Base-by-base conservation (phyloP, 2,888 invertebrate species). In the Dinocampus coccinellae region DNA sequence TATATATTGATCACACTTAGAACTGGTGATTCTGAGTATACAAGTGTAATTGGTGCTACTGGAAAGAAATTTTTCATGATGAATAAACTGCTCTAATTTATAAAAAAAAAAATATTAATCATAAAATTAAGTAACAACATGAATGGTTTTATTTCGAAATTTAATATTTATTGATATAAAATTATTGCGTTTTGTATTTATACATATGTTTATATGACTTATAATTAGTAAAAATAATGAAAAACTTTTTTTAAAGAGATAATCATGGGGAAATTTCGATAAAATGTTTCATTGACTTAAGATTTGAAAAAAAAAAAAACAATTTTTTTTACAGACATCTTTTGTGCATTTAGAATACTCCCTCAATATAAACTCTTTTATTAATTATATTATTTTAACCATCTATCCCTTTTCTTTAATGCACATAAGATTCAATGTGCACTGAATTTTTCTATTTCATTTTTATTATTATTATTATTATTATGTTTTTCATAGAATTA, bases 21-120 rank as follows among this genome's bases (percentile, higher is more conserved):
- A 67, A 84, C 83, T 39, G 84, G 82, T 61, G 66, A 79, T 53
- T 72, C 81, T 3, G 83, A 83, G 61, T 84, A 85, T 66, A 66
- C 70, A 26, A 74, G 55, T 61, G 75, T 73, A 10, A 83, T 85
- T 64, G 76, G 78, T 29, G 68, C 66, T 7, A 76, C 77, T 47
- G 83, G 79, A 4, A 75, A 75, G 29, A 75, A 66, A 61, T 74
- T 85, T 62, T 64, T 80, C 16, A 70, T 53, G 26, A 70, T 76
- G 24, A 11, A 24, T n/a, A 13, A 60, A n/a, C 58, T 55, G 22
- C 22, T 11, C 20, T 1, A 20, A 60, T 29, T 4, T 4, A 29
- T 3, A 39, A 26, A 53, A 16, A 53, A 53, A 53, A 16, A 53
- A 16, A 2, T 22, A 16, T 10, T 47, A 3, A 47, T 22, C 20